Conservation (phyloP, 2,113 vertebrate genomes). For the Zeus faber region DNA sequence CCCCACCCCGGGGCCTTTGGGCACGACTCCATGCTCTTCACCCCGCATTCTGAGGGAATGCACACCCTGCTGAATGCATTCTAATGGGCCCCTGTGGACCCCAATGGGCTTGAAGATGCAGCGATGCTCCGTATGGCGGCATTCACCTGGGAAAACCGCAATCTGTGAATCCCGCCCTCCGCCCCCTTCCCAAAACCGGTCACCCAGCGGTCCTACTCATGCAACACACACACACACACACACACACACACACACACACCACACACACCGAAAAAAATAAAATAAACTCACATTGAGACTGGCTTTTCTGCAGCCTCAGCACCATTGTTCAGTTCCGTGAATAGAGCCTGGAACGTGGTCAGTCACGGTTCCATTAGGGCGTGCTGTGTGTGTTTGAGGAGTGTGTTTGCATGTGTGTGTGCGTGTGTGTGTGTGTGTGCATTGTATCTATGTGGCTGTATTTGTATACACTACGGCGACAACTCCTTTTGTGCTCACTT, state of each 20-base stretch:
- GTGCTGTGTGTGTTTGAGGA: conserved; percentile 21
- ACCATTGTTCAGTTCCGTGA: conserved; percentile 65
- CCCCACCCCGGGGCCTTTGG: conserved; percentile 64
- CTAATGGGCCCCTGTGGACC: conserved; percentile 52
- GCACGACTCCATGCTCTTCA: conserved; percentile 67
- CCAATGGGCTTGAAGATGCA: conserved; percentile 61
- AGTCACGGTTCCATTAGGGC: conserved; percentile 62
- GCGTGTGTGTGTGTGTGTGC: background rate
- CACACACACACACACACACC: background rate
- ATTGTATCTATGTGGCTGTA: background rate
- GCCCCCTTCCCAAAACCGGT: background rate
- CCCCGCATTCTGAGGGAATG: conserved; percentile 62
- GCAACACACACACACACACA: conserved; percentile 9
- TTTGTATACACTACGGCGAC: too few species aligned
- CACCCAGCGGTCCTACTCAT: too few species aligned
- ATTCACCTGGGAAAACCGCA: conserved; percentile 76
- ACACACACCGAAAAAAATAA: background rate
- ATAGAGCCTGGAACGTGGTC: conserved; percentile 65
- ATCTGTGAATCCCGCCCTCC: conserved; percentile 48
- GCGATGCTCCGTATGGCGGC: conserved; percentile 45
- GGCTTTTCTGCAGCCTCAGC: conserved; percentile 65
- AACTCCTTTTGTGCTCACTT: too few species aligned
- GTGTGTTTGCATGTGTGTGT: conserved; percentile 1
- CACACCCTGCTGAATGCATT: conserved; percentile 60
- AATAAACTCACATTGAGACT: conserved; percentile 35